Base-by-base conservation (phyloP, 2,797 vertebrate genomes). In the Pantherophis alleghaniensis region DNA sequence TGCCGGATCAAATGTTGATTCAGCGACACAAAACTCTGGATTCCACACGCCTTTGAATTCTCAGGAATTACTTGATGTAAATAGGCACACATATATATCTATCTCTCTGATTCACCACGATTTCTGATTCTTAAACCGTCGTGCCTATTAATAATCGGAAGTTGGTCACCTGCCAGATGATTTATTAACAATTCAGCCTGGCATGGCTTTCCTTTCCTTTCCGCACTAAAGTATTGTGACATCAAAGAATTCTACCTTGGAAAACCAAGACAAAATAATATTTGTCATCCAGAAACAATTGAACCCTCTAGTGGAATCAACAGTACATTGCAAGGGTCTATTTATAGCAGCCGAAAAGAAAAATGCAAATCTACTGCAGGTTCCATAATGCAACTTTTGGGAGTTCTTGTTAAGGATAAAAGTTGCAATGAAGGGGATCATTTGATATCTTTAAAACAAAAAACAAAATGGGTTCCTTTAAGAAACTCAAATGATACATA, bases 281-380 rank as follows among this genome's bases (percentile, higher is more conserved):
- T 95, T 22, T 56, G 61, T 61, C 95, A 95, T 11, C 74, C 93
- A 96, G 95, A 97, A 94, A 94, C 97, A 97, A 97, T 94, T 97
- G 97, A 93, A 94, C 97, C 98, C 98, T 98, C 98, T 98, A 97
- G 98, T 97, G 98, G 98, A 93, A 87, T 32, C 87, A 95, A 89
- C 56, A 3, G 0, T 1, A 91, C 90, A 97, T 91, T 97, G 95
- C 97, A 97, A 14, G 47, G 66, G 42, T 63, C 60, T 93, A 28
- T 56, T 93, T 92, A 57, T 51, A 88, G 83, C n/a, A 61, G 32
- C 57, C 91, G 88, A 1, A 0, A 63, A 96, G 74, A 92, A 1
- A 60, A 32, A 91, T 92, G 94, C 92, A 95, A 93, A 92, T 91
- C 74, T 89, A 37, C 28, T 66, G 7, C 88, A 16, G 87, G 47